Base-by-base conservation (phyloP, 1,140 invertebrate species). In the Anoplolepis gracilipes region DNA sequence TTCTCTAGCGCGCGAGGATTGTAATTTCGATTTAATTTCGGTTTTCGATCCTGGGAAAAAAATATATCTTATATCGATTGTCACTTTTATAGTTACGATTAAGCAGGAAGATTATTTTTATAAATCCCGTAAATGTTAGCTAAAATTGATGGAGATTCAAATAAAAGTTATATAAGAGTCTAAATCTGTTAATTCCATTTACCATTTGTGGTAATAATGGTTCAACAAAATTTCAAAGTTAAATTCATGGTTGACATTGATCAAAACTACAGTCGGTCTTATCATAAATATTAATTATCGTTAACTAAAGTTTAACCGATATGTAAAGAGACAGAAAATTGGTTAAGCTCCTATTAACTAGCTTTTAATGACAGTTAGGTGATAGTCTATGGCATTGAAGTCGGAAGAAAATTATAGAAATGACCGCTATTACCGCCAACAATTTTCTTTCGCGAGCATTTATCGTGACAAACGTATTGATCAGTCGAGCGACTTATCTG, bases 391-490 rank as follows among this genome's bases (percentile, higher is more conserved):
- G 13, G 10, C 42, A 53, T 79, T 42, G 76, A 67, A 2, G 46
- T 39, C 13, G 36, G 28, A 53, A 39, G 19, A 57, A 69, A 69
- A 69, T 79, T 62, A 42, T n/a, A 10, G 0, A 10, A 28, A 25
- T 42, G 6, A 5, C 1, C 25, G 4, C 13, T 39, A 39, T 76
- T 42, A 49, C 1, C 22, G 30, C 2, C 59, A 39, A 62, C 39
- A 67, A 65, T 67, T 70, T 39, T 73, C 53, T 53, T 30, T 49
- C 46, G 19, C 42, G 46, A 19, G 30, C 7, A 30, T 67, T 42
- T 79, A 55, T 69, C 62, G 78, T n/a, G 36, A 46, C 33, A 30
- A 59, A 22, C 78, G 13, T 82, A 81, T 81, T 33, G 65, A 81
- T 81, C 65, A 81, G 25, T 25, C 19, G n/a, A 22, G n/a, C 65